A percentile compares a stretch with the other conserved stretches of the same genome.
These are phyloP conservation scores for Azemiops feae DNA, from an alignment of 2,113 vertebrate species.

Conservation along the genomic window DNA sequence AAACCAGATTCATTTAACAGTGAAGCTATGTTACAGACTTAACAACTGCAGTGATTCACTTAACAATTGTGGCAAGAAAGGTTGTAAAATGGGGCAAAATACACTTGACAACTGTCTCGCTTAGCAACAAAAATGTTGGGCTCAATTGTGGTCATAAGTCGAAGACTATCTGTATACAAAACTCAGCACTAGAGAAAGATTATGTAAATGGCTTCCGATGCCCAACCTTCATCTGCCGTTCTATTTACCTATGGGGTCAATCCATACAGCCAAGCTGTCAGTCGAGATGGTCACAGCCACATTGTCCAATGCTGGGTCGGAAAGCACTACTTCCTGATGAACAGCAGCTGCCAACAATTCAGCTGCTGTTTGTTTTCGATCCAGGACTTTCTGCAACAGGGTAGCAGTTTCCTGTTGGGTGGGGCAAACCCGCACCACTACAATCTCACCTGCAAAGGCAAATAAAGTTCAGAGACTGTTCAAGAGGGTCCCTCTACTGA, in stretches of 20 bases:
- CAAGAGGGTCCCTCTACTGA: background rate
- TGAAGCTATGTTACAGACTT: background rate
- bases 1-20: background rate
- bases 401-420: slow-evolving; percentile 63
- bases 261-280: slow-evolving; percentile 73
- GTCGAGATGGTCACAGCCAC: slow-evolving; percentile 61
- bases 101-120: background rate
- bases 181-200: background rate
- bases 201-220: background rate
- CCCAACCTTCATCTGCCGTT: background rate
- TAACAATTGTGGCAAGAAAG: background rate
- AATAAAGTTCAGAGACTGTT: background rate
- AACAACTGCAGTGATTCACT: background rate
- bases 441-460: slow-evolving; percentile 69
- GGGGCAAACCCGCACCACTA: slow-evolving; percentile 70
- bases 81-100: background rate
- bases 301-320: slow-evolving; percentile 46
- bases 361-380: slow-evolving; percentile 61
- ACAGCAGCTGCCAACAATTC: slow-evolving; percentile 70
- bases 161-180: background rate
- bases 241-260: slow-evolving; percentile 76
- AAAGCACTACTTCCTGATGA: slow-evolving; percentile 64
- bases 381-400: slow-evolving; percentile 68
- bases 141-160: background rate
- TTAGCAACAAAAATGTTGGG: background rate